Conservation (phyloP, 2,113 vertebrate species). For the Melanocharis versteri region DNA sequence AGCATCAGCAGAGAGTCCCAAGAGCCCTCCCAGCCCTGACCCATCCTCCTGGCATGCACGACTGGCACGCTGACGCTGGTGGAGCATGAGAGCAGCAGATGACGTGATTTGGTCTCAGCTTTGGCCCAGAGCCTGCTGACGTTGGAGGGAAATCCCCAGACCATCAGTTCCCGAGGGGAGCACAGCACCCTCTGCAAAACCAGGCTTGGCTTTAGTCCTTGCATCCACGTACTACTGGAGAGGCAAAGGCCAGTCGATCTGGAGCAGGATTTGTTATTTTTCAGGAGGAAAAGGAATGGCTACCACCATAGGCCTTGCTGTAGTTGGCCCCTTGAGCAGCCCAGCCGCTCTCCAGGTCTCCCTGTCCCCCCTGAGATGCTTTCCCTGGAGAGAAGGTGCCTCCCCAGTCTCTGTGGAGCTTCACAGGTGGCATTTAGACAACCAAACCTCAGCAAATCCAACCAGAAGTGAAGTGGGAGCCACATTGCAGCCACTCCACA, state of each 20-base stretch:
- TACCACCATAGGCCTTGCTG: fast-evolving
- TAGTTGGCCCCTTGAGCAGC: fast-evolving
- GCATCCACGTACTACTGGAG: background rate
- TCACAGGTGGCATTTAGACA: background rate
- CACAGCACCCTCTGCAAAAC: background rate
- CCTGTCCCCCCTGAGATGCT: background rate
- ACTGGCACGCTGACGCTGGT: background rate
- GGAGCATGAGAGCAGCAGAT: background rate
- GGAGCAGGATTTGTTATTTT: background rate
- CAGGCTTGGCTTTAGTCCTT: background rate
- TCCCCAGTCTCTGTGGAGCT: background rate
- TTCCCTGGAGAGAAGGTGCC: background rate
- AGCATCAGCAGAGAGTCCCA: background rate
- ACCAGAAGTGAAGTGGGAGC: background rate
- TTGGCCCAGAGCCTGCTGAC: fast-evolving
- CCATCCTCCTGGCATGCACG: background rate
- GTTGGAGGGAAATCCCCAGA: fast-evolving
- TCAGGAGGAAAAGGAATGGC: background rate
- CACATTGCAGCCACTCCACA: background rate
- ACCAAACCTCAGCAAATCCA: background rate
- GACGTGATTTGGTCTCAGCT: fast-evolving
- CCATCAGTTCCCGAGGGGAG: background rate
- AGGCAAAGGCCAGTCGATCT: background rate
- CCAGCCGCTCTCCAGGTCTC: background rate
- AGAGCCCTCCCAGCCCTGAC: background rate